Evolutionary conservation across 2,113 vertebrate genomes (phyloP), one percentile per base, ranked within the genome.

Genomic region (Thryonomys swinderianus): DNA sequence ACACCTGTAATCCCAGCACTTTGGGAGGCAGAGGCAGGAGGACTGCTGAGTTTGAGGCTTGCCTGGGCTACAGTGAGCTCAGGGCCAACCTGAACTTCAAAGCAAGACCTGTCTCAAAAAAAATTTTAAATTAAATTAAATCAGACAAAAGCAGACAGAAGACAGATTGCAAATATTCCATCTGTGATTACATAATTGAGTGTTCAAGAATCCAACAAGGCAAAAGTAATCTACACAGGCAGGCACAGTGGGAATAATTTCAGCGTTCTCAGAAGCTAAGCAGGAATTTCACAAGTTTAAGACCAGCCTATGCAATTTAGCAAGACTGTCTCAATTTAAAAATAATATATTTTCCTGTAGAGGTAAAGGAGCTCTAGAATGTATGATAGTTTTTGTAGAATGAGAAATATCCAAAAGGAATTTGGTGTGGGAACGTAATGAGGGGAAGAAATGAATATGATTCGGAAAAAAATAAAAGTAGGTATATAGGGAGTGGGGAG

Each of bases 91-190:
- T n/a, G n/a, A n/a, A n/a, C n/a, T n/a, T n/a, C n/a, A n/a, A n/a
- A n/a, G n/a, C n/a, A n/a, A n/a, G n/a, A n/a, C n/a, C 71, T 74
- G 25, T 30, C 13, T 48, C 14, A 45, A 48, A 48, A 74, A 45
- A 61, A 61, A 23, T 57, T 57, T 55, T 55, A 55, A 55, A 55
- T 57, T 18, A 69, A 74, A 48, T 30, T 30, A 64, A 95, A 51
- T 78, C 88, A 71, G 23, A 84, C 40, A 87, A 91, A 91, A 93
- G 45, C 17, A 94, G 23, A n/a, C 45, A 91, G 21, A 90, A 80
- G 40, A 78, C n/a, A 3, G 25, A 87, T 40, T 57, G n/a, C 9
- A 57, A 92, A 17, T 12, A 85, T 48, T 71, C 21, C 42, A 69
- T 11, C 51, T 87, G 17, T 79, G 13, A 21, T 32, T 13, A 67